Base-by-base conservation (phyloP, 2,888 invertebrate genomes). In the Alloscopus bannaensis region DNA sequence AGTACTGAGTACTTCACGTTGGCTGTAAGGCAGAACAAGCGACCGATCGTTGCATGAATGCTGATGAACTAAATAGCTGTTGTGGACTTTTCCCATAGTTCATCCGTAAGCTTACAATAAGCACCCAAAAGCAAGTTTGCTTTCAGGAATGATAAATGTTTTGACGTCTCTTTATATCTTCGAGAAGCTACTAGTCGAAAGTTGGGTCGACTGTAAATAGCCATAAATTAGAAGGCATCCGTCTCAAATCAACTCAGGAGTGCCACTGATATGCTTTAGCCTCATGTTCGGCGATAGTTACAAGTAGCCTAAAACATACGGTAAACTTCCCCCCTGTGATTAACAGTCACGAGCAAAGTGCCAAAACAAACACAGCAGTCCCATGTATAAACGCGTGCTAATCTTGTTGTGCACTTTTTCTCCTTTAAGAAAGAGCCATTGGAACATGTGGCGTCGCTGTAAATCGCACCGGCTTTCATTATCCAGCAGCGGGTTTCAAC, bases 291-390 rank as follows among this genome's bases (percentile, higher is more conserved):
- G 6, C 8, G 36, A 36, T 36, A 8, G 36, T 36, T 8, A 36
- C 18, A 13, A n/a, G 47, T 47, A 47, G n/a, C n/a, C 47, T 47
- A 47, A 4, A 47, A 47, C 4, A 22, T 2, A 24, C 52, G 52
- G 3, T 16, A n/a, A 52, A 52, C 3, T 52, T n/a, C 36, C 13
- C 36, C 52, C 8, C 24, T 68, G 24, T 70, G 60, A 70, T 47
- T 60, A 60, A 70, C 70, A 31, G 47, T 70, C 60, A 28, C 13
- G 47, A 18, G 29, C 47, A 60, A 70, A 60, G 60, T 70, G 70
- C 70, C 70, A 70, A 70, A 36, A 60, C 50, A 70, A 70, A 70
- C 70, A 70, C 59, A 70, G 31, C 60, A 57, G 20, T 69, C 40
- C 22, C 47, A 29, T 28, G 29, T 60, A 50, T 36, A 70, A 70